Evolutionary conservation across 2,113 vertebrate species (phyloP), one percentile per base, ranked within the genome.

Genomic region (Andinoacara biseriatus): DNA sequence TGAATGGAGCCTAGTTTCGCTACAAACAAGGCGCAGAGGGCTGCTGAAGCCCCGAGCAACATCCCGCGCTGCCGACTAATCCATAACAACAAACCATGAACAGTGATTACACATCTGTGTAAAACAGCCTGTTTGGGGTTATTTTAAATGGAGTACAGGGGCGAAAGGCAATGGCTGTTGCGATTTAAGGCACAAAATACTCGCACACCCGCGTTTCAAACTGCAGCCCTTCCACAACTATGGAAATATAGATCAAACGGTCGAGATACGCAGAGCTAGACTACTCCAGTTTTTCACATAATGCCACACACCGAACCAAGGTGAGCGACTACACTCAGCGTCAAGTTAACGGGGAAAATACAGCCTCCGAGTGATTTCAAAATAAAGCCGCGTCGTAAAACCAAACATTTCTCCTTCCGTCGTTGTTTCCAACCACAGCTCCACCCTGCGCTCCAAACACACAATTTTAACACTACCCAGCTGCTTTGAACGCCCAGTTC

Each of bases 1-100:
- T 91, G 75, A 91, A 90, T 86, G 88, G 85, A 86, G 33, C 11
- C 15, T 75, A 26, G 49, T 81, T 60, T 33, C n/a, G 24, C 13
- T 57, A 57, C 75, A 61, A 57, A 6, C 58, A 46, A 75, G 77
- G 61, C 54, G 62, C 69, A 40, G 2, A 7, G 46, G 8, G 58
- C 24, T 26, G 26, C 80, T 49, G 63, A 26, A 40, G 43, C 57
- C 46, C 20, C 1, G 31, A 54, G 60, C 35, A 74, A 18, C 57
- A 77, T 8, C 35, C 61, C 58, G 20, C 10, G 10, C 43, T 26
- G 69, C 58, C 58, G 38, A 59, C 58, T 5, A 57, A 74, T 33
- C 75, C 33, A 33, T 33, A 6, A 46, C 43, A 65, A 60, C 40
- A 59, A 11, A 6, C 54, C 61, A 33, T 1, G 52, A 31, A 20